Evolutionary conservation across 2,888 invertebrate species (phyloP), one percentile per base, ranked within the genome.

Genomic region (Scaptomyza reducta): DNA sequence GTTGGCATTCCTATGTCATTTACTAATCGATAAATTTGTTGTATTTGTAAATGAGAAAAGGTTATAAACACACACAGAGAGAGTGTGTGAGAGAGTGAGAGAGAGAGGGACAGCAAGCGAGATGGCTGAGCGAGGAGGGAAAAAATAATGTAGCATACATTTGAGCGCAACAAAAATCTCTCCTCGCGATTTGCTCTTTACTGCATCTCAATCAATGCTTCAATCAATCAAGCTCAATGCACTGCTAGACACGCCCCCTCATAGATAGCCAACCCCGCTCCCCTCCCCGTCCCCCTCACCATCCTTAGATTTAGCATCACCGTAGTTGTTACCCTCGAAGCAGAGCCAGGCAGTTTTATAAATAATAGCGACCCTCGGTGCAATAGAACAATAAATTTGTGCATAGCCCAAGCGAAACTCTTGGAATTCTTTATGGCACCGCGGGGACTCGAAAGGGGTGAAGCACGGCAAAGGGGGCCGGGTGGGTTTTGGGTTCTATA

Each of bases 21-120:
- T 69, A 63, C 74, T 69, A 80, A 80, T 80, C 80, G 83, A 80
- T 80, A 80, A 86, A 86, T 86, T 76, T 79, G 58, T 53, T 79
- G 73, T 79, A 76, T 82, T 56, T 66, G 56, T 53, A 63, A 50
- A 63, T 35, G 64, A 63, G 42, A 27, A 33, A 31, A 46, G 14
- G 18, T 27, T n/a, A 31, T 10, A 10, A 7, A 29, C 14, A 38
- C n/a, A n/a, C n/a, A n/a, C n/a, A n/a, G n/a, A n/a, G n/a, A n/a
- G n/a, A n/a, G n/a, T n/a, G 4, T 3, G 3, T 31, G n/a, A 51
- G 41, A 6, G 51, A 16, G 16, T 1, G n/a, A 10, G 5, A 4
- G 25, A 7, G 14, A 11, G 14, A 27, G 10, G 33, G 29, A n/a
- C 4, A 49, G 9, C 5, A 6, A 56, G 14, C 10, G 4, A 25